These are phyloP conservation scores for Globodera rostochiensis DNA, from an alignment of 1,140 invertebrate genomes.

Conservation along the genomic window DNA sequence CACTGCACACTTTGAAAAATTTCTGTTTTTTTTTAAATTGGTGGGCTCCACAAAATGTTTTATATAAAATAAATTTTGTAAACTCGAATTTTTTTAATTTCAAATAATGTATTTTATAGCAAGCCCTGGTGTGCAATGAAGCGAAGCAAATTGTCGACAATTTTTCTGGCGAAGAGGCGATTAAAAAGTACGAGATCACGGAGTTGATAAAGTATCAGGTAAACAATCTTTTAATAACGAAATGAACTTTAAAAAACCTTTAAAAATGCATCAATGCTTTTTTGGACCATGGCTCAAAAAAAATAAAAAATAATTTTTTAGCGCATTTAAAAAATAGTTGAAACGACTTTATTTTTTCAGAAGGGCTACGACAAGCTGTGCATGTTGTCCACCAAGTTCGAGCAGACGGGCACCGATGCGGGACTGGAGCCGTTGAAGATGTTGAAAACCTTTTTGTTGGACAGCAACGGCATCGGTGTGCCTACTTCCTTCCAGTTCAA, in stretches of 20 bases:
- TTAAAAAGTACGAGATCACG: conserved; percentile 33
- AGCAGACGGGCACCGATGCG: conserved; percentile 21
- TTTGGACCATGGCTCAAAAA: no score
- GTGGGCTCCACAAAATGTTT: no score
- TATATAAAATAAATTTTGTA: no score
- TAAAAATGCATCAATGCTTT: no score
- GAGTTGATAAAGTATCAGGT: conserved; percentile 17
- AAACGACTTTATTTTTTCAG: not conserved
- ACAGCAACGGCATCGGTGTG: conserved; percentile 41
- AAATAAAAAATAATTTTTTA: no score
- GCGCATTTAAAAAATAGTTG: no score
- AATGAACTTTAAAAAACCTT: no score
- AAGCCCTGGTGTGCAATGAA: conserved; percentile 26
- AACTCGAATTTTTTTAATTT: no score
- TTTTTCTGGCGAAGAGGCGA: conserved; percentile 14
- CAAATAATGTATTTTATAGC: conserved; percentile 1
- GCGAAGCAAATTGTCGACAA: conserved; percentile 34
- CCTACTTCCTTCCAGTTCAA: conserved; percentile 58
- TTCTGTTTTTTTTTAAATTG: no score
- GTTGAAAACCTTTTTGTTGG: conserved; percentile 40
- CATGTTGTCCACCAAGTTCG: conserved; percentile 27
- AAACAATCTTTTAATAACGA: no score
- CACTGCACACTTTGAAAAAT: no score
- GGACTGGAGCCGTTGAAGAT: conserved; percentile 50
- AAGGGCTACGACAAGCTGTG: conserved; percentile 30